A percentile compares a stretch with the other conserved stretches of the same genome.
These are phyloP conservation scores for Trididemnum clinides DNA, from an alignment of 23 tunicate genomes.

Conservation along the genomic window DNA sequence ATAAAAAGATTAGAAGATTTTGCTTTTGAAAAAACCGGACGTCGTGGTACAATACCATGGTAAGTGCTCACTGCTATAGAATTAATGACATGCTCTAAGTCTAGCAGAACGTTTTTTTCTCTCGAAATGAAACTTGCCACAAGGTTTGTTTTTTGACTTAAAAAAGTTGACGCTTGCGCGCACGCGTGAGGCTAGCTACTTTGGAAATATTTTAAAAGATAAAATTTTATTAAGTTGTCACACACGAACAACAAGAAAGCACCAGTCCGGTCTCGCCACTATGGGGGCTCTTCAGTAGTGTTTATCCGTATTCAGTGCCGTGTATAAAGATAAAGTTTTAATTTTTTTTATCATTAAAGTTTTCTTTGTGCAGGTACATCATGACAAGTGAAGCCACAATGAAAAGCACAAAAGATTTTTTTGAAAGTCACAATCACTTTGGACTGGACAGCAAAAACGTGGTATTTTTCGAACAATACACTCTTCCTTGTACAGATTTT, in stretches of 20 bases:
- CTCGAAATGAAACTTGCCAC: too few relatives aligned
- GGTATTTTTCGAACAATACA: slow-evolving; percentile 89
- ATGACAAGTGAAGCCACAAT: slow-evolving; percentile 99
- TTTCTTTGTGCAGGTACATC: slow-evolving; percentile 68
- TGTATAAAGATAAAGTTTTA: background rate
- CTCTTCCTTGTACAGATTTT: slow-evolving; percentile 93
- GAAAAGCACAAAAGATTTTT: slow-evolving; percentile 68
- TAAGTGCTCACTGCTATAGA: background rate
- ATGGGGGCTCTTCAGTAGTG: too few relatives aligned
- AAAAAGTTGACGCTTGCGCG: too few relatives aligned
- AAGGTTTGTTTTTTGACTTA: too few relatives aligned
- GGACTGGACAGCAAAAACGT: slow-evolving; percentile 66
- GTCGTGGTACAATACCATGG: slow-evolving; percentile 75
- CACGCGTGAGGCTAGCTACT: too few relatives aligned
- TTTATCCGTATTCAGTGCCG: too few relatives aligned
- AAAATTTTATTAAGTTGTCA: too few relatives aligned
- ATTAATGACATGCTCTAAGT: too few relatives aligned
- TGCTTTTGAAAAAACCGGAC: slow-evolving; percentile 73
- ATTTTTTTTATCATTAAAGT: background rate
- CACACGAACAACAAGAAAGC: too few relatives aligned
- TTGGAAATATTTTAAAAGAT: too few relatives aligned
- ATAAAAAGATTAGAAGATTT: slow-evolving; percentile 61
- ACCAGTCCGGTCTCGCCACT: too few relatives aligned
- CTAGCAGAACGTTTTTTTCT: too few relatives aligned
- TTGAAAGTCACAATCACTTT: slow-evolving; percentile 65